Conservation (phyloP, 2,797 vertebrate species). For the Carduelis carduelis region DNA sequence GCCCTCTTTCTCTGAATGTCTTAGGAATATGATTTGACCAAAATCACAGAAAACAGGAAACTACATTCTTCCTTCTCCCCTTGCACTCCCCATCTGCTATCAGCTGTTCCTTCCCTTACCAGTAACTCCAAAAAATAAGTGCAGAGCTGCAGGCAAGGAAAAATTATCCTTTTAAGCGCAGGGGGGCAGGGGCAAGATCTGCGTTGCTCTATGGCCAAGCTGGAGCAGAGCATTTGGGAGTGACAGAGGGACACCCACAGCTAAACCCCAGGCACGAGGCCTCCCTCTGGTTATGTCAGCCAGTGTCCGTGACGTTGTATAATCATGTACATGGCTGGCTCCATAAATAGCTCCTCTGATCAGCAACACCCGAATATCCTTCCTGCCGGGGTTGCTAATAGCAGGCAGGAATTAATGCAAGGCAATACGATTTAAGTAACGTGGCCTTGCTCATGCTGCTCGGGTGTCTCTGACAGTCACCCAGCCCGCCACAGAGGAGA, state of each 20-base stretch:
- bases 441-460: not conserved
- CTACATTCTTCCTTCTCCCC: not conserved
- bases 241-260: not conserved
- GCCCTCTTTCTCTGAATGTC: not conserved
- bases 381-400: not conserved
- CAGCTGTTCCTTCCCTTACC: not conserved
- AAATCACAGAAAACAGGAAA: not conserved
- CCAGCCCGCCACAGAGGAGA: fast-evolving
- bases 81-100: fast-evolving
- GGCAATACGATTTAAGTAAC: not conserved
- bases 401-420: constrained; percentile 3
- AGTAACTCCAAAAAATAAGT: not conserved
- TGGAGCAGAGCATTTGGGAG: not conserved
- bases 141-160: not conserved
- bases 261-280: not conserved
- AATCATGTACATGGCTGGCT: not conserved
- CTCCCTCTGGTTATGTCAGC: not conserved
- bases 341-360: constrained; percentile 42
- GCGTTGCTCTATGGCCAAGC: fast-evolving
- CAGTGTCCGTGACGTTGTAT: not conserved
- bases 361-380: not conserved
- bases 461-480: not conserved
- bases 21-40: not conserved
- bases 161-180: not conserved
- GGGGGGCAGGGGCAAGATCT: fast-evolving